Conservation (phyloP, 2,113 vertebrate genomes). For the Struthio camelus region DNA sequence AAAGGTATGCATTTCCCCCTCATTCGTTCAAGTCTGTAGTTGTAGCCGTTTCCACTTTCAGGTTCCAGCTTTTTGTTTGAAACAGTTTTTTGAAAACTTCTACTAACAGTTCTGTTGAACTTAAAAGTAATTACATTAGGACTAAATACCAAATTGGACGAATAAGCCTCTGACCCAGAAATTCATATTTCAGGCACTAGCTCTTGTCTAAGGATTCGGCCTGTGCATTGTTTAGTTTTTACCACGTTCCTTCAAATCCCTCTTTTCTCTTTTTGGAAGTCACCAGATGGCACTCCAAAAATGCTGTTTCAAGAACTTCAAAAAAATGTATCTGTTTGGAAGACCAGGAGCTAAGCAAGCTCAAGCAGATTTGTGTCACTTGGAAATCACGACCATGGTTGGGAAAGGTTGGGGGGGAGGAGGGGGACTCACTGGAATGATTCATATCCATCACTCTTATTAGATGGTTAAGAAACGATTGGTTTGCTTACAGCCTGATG, state of each 20-base stretch:
- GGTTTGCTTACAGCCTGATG: background rate
- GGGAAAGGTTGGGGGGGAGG: background rate
- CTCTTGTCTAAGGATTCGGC: background rate
- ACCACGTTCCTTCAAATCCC: background rate
- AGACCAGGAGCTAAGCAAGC: background rate
- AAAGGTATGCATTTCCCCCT: rapidly evolving
- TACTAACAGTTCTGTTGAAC: rapidly evolving
- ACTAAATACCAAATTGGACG: rapidly evolving
- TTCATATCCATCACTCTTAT: background rate
- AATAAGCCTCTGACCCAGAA: background rate
- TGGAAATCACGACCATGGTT: background rate
- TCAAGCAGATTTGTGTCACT: rapidly evolving
- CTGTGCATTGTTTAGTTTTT: background rate
- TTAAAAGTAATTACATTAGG: background rate
- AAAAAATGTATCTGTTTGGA: background rate
- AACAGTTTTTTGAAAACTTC: background rate
- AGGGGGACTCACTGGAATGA: background rate
- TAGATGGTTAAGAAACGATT: too few relatives aligned
- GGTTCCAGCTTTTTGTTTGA: background rate
- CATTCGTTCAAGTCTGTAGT: rapidly evolving
- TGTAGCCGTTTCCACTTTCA: background rate
- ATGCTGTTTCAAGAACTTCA: background rate
- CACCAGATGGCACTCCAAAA: background rate
- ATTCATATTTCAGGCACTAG: background rate
- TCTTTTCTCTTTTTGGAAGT: background rate